A percentile compares a stretch with the other conserved stretches of the same genome.
Evolutionary conservation across 2,797 vertebrate genomes (phyloP).

Genomic region (Chaenodraco wilsoni): DNA sequence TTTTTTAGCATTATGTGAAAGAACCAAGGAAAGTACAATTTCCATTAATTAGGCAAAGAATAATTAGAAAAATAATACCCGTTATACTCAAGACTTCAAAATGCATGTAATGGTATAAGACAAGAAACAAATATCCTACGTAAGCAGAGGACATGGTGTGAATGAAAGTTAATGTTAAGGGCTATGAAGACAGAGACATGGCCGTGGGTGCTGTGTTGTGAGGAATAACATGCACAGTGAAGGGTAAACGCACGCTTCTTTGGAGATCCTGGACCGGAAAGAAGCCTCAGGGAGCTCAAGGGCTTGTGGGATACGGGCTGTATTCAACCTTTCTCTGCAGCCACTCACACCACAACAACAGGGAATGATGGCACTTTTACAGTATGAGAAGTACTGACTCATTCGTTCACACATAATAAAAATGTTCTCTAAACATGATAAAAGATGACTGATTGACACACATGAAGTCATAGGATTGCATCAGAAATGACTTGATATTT

Average conservation of each 20-base stretch:
- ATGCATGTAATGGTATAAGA: not conserved
- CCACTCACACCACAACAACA: slow-evolving; percentile 57
- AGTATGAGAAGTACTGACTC: slow-evolving; percentile 57
- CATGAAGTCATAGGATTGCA: slow-evolving; percentile 1
- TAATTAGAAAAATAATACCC: not conserved
- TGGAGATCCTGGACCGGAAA: slow-evolving; percentile 75
- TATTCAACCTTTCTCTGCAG: slow-evolving; percentile 81
- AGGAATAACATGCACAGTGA: slow-evolving; percentile 80
- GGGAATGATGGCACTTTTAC: slow-evolving; percentile 61
- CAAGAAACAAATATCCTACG: slow-evolving; percentile 21
- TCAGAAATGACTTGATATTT: not conserved
- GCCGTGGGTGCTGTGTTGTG: slow-evolving; percentile 76
- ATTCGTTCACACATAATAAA: slow-evolving; percentile 53
- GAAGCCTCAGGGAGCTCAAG: slow-evolving; percentile 74
- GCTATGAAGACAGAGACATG: slow-evolving; percentile 72
- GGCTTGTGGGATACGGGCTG: slow-evolving; percentile 74
- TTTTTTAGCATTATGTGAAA: slow-evolving; percentile 37
- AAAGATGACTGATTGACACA: slow-evolving; percentile 21
- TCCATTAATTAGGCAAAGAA: slow-evolving; percentile 11
- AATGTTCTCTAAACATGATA: slow-evolving; percentile 44
- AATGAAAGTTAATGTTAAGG: slow-evolving; percentile 74
- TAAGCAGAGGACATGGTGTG: slow-evolving; percentile 50
- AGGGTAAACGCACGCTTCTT: slow-evolving; percentile 80
- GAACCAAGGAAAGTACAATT: slow-evolving; percentile 8
- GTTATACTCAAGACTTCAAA: not conserved